phyloP scores from a whole-genome alignment of 2,113 vertebrate genomes.

The Rhinolophus ferrumequinum region DNA sequence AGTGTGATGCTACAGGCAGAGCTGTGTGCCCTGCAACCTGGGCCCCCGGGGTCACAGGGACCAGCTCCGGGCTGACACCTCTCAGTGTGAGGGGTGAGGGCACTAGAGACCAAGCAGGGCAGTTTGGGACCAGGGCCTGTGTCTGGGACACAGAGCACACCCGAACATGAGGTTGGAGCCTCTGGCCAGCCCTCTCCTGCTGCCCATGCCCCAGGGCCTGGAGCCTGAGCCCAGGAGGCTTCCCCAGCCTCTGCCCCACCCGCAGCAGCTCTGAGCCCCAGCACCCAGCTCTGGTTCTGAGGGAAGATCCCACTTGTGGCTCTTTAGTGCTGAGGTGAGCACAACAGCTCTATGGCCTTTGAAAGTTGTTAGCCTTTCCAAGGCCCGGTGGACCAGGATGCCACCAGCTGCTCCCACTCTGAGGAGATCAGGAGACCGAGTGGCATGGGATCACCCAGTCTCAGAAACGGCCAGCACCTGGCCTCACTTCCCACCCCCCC shows the following conservation, averaged over 20 bases:
- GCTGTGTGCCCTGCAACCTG: background rate
- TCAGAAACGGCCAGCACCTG: background rate
- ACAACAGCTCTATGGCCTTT: background rate
- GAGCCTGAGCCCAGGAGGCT: background rate
- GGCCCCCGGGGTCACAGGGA: background rate
- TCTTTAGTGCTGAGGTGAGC: background rate
- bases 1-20: background rate
- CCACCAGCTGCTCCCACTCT: background rate
- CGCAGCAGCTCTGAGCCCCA: background rate
- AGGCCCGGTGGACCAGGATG: background rate
- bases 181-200: background rate
- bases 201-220: background rate
- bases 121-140: no score
- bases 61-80: background rate
- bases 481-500: background rate
- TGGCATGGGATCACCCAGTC: background rate
- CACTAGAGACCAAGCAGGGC: background rate
- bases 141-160: background rate
- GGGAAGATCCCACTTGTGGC: background rate
- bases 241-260: background rate
- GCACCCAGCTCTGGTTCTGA: background rate
- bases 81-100: background rate
- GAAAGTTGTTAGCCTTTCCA: background rate
- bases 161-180: rapidly evolving
- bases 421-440: background rate